Evolutionary conservation across 1,140 invertebrate genomes (phyloP).

Genomic region (Panagrolaimus sp.): DNA sequence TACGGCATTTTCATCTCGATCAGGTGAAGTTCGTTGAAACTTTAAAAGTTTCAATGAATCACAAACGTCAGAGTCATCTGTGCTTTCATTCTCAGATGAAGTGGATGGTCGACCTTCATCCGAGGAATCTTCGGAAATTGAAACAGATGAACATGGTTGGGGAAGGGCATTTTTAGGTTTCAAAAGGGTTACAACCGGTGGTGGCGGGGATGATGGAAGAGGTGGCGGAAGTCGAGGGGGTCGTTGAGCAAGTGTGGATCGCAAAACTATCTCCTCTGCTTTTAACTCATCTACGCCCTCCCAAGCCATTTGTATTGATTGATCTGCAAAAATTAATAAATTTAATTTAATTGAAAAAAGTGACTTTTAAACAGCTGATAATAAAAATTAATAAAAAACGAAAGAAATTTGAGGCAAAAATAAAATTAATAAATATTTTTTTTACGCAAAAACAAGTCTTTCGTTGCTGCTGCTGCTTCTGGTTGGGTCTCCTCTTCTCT

Average conservation of each 20-base stretch:
- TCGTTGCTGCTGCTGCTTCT: too few species aligned
- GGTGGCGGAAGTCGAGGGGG: conserved; percentile 2
- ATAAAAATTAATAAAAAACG: too few species aligned
- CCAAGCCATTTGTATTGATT: not conserved
- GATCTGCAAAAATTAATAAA: too few species aligned
- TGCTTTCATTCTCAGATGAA: not conserved
- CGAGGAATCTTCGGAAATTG: not conserved
- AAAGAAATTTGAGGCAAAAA: too few species aligned
- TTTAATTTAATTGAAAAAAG: too few species aligned
- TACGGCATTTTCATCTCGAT: not conserved
- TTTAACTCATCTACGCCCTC: conserved; percentile 8
- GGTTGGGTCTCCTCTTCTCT: too few species aligned
- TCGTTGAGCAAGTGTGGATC: not conserved
- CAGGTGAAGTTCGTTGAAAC: not conserved
- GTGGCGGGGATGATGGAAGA: not conserved
- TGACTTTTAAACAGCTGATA: too few species aligned
- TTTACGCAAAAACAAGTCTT: too few species aligned
- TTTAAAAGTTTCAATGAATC: not conserved
- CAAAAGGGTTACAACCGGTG: not conserved
- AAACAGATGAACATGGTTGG: too few species aligned
- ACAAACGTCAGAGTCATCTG: not conserved
- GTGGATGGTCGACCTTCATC: not conserved
- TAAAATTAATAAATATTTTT: too few species aligned
- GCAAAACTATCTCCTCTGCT: conserved; percentile 1
- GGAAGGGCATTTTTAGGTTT: conserved; percentile 2